Base-by-base conservation (phyloP, 2,113 vertebrate species). In the Albula glossodonta region DNA sequence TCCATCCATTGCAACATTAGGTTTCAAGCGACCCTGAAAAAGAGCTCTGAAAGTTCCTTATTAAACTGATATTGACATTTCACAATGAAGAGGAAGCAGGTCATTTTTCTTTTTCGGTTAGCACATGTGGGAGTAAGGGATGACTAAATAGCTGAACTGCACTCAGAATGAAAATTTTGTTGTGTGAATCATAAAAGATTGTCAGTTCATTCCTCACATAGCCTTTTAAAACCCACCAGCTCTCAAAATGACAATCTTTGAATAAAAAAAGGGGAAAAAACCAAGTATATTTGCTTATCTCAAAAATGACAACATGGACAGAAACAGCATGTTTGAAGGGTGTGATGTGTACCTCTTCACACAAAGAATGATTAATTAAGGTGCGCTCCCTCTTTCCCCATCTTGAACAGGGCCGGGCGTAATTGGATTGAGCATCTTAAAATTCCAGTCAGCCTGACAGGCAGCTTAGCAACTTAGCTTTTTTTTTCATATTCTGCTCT, bases 371-470 rank as follows among this genome's bases (percentile, higher is more conserved):
- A 86, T 88, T 86, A 89, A 90, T 89, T 82, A 87, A 83, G 85
- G 87, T 86, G 80, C 49, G 25, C 84, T 85, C 83, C 82, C 51
- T 81, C 56, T 48, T 80, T 25, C 85, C 83, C 86, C 88, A 80
- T 91, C 86, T 90, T 87, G 87, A 89, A 87, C 86, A 81, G 85
- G 78, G 84, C 78, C 81, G 22, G 87, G 82, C 82, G 82, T 92
- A 91, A 93, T 92, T 93, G 87, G 89, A 90, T 87, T 88, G 90
- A 91, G 84, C 15, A 85, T 74, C 84, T 92, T 89, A 85, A 91
- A 87, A 91, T 91, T 90, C 87, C 66, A 90, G 83, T 84, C 88
- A 89, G 84, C 57, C 19, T 78, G 88, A 91, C 66, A 85, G 87
- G 89, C 83, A 90, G 89, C 87, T 87, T 87, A 89, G 88, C 86